Conservation (phyloP, 2,797 vertebrate genomes). For the Sus cebifrons region DNA sequence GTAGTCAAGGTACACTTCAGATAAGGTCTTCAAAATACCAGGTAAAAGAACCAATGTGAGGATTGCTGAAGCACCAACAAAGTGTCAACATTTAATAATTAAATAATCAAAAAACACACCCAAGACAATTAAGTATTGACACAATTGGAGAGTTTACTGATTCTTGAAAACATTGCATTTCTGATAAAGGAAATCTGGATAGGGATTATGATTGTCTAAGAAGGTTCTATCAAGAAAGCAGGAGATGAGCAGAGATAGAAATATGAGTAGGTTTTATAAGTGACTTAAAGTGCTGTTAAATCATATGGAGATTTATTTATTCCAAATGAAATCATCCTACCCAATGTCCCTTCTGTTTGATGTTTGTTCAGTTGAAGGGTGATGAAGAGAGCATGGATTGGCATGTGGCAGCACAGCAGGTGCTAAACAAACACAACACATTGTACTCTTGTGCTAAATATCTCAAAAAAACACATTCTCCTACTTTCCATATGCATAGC, state of each 20-base stretch:
- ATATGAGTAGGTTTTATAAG: background rate
- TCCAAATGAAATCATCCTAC: background rate
- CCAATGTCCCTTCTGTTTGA: conserved; percentile 26
- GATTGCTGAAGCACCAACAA: background rate
- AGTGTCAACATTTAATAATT: background rate
- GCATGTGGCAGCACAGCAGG: conserved; percentile 13
- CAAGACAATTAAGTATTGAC: background rate
- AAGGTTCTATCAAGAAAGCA: background rate
- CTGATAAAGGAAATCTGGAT: background rate
- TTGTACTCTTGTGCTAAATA: background rate
- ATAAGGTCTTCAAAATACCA: background rate
- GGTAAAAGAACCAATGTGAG: background rate
- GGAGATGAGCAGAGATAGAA: background rate
- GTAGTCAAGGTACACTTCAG: background rate
- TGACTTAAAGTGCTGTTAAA: background rate
- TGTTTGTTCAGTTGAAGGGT: background rate
- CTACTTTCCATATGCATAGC: background rate
- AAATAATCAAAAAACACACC: background rate
- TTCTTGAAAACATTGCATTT: background rate
- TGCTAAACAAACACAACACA: background rate
- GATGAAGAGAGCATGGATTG: background rate
- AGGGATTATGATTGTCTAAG: background rate
- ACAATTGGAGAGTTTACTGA: background rate
- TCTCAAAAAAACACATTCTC: background rate
- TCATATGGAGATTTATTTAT: background rate